Evolutionary conservation across 2,888 invertebrate genomes (phyloP).

Genomic region (Cosmorhoe ocellata): DNA sequence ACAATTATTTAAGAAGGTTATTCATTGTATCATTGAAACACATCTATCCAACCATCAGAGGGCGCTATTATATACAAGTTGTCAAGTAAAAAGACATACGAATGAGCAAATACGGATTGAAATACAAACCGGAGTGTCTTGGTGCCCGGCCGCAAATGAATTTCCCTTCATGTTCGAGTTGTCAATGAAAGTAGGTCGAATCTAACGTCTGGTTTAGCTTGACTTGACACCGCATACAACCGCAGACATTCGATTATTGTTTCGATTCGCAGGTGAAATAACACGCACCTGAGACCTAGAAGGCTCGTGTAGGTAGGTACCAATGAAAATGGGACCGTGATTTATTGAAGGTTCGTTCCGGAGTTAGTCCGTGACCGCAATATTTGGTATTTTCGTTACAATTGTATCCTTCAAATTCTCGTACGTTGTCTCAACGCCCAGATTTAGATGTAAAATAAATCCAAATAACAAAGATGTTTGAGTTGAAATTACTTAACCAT

Average conservation of each 20-base stretch:
- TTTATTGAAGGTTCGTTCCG: conserved; percentile 34
- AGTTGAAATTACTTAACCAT: conserved; percentile 16
- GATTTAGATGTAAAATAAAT: neutral
- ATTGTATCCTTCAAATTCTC: conserved; percentile 1
- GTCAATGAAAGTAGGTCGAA: conserved; percentile 69
- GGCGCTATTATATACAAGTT: conserved; percentile 9
- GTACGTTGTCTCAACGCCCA: neutral
- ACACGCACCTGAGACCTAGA: conserved; percentile 40
- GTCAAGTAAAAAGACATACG: conserved; percentile 11
- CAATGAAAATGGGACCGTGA: conserved; percentile 36
- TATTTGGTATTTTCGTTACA: conserved; percentile 11
- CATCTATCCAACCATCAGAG: conserved; percentile 6
- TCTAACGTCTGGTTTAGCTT: conserved; percentile 58
- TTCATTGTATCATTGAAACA: conserved; percentile 1
- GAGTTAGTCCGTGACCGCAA: conserved; percentile 13
- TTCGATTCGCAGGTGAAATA: conserved; percentile 35
- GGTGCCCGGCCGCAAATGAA: conserved; percentile 52
- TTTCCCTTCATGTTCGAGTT: conserved; percentile 67
- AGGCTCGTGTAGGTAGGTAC: conserved; percentile 34
- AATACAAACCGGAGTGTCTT: conserved; percentile 43
- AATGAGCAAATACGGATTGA: conserved; percentile 38
- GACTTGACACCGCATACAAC: conserved; percentile 40
- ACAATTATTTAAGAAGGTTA: conserved; percentile 3
- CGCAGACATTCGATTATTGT: conserved; percentile 48
- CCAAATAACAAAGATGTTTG: neutral